phyloP scores from a whole-genome alignment of 2,888 invertebrate genomes.

The Synanthedon myopaeformis region DNA sequence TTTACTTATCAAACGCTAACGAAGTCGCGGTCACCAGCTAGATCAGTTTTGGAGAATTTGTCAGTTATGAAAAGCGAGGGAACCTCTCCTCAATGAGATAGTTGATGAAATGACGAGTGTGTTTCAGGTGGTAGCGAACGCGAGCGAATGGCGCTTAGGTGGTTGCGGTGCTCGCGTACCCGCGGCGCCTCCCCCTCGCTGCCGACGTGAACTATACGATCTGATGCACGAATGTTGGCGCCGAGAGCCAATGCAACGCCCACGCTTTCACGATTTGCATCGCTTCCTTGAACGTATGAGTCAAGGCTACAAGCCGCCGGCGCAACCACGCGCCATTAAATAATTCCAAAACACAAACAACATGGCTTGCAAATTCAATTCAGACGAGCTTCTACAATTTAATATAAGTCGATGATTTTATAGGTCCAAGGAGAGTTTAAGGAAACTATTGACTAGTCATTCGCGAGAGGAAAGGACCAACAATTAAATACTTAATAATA shows the following conservation, averaged over 20 bases:
- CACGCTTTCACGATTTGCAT: constrained; percentile 89
- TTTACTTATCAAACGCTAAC: no score
- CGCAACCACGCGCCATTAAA: constrained; percentile 7
- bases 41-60: neutral
- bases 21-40: no score
- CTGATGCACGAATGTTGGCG: constrained; percentile 95
- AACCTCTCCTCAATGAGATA: neutral
- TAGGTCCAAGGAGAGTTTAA: no score
- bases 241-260: constrained; percentile 81
- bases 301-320: constrained; percentile 72
- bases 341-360: no score
- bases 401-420: no score
- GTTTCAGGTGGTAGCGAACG: constrained; percentile 73
- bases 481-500: no score
- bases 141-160: constrained; percentile 74
- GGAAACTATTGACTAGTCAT: no score
- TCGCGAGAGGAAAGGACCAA: no score
- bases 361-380: no score
- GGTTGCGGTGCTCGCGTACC: constrained; percentile 54
- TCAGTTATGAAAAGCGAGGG: no score
- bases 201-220: constrained; percentile 90
- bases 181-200: constrained; percentile 76
- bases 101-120: neutral
- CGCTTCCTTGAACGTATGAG: constrained; percentile 85
- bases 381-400: no score